Evolutionary conservation across 2,797 vertebrate genomes (phyloP).

Genomic region (Pangasius mekongensis): DNA sequence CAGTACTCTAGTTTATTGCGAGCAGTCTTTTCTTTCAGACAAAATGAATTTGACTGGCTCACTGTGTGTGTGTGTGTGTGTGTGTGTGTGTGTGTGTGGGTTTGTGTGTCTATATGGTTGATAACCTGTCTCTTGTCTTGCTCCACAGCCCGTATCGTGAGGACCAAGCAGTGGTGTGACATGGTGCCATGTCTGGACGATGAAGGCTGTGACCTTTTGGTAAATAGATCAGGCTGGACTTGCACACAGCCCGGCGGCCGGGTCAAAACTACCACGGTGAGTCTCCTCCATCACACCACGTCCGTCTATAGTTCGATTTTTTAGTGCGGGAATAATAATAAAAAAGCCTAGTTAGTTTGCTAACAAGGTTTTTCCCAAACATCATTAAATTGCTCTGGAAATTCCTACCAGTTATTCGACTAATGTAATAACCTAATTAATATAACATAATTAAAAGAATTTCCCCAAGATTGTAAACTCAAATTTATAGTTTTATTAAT

Average conservation of each 20-base stretch:
- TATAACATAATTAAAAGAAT: neutral
- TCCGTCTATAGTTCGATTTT: neutral
- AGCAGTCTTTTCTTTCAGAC: neutral
- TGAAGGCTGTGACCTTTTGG: constrained; percentile 96
- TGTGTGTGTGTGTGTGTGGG: neutral
- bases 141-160: constrained; percentile 91
- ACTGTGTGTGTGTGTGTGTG: neutral
- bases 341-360: neutral
- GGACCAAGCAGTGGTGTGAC: constrained; percentile 98
- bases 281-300: constrained; percentile 56
- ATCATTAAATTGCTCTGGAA: neutral
- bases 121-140: constrained; percentile 58
- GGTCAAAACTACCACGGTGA: constrained; percentile 98
- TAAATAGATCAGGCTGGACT: constrained; percentile 99
- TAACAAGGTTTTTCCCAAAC: neutral
- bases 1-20: neutral
- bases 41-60: neutral
- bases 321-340: neutral
- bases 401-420: neutral
- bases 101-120: neutral
- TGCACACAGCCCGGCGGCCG: constrained; percentile 98
- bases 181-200: constrained; percentile 99
- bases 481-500: neutral
- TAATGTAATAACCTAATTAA: neutral
- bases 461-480: neutral